Conservation (phyloP, 2,888 invertebrate genomes). For the Leptopilina syphax region DNA sequence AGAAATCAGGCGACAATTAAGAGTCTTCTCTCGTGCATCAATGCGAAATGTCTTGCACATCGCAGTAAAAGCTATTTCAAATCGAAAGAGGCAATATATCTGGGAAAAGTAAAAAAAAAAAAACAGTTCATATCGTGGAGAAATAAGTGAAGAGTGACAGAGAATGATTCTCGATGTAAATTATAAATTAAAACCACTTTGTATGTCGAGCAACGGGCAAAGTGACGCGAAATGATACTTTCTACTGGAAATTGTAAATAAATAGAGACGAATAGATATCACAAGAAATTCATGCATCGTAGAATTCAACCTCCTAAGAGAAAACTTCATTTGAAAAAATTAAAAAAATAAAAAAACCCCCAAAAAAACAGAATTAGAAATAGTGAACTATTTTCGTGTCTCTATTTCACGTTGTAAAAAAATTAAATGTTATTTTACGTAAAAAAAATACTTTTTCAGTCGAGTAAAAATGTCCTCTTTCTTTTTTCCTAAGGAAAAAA, state of each 20-base stretch:
- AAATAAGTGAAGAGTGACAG: conserved; percentile 26
- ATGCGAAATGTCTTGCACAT: conserved; percentile 39
- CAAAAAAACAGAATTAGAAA: background rate
- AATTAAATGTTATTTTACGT: too few relatives aligned
- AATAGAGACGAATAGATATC: conserved; percentile 34
- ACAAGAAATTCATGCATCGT: background rate
- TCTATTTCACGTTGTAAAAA: background rate
- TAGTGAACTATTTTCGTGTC: too few relatives aligned
- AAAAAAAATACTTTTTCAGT: background rate
- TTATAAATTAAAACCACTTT: conserved; percentile 61
- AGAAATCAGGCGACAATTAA: conserved; percentile 70
- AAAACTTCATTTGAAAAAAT: background rate
- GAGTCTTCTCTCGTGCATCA: conserved; percentile 64
- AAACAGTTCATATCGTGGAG: background rate
- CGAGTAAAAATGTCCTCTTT: too few relatives aligned
- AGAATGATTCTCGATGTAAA: conserved; percentile 58
- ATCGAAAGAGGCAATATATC: conserved; percentile 35
- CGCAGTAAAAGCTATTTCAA: conserved; percentile 38
- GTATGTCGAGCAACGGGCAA: conserved; percentile 59
- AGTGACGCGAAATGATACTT: conserved; percentile 55
- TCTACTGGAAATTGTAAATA: conserved; percentile 51
- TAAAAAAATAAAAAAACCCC: background rate
- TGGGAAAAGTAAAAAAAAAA: conserved; percentile 15
- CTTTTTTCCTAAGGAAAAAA: background rate
- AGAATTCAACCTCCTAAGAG: background rate